Base-by-base conservation (phyloP, 2,888 invertebrate species). In the Epinotia nisella region DNA sequence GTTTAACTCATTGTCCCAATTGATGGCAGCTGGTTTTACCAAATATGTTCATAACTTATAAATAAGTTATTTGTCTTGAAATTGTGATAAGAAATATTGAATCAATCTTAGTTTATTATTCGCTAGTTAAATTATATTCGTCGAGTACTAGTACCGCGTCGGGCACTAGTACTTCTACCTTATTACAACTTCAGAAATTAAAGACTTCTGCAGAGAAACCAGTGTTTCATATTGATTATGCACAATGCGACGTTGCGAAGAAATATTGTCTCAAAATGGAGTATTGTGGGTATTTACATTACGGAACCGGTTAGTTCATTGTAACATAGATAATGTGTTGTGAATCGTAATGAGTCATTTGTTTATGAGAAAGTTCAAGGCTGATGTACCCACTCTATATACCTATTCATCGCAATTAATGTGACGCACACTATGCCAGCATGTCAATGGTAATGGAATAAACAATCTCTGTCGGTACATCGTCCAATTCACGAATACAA, bases 321-420 rank as follows among this genome's bases (percentile, higher is more conserved):
- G 67, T 61, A 35, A 35, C 35, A 62, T 68, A 71, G 65, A 65
- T 53, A 51, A 41, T 53, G 64, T 56, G 29, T 24, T 53, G 64
- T 56, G 17, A n/a, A 29, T 19, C 58, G 29, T 58, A 59, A 39
- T 64, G 73, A 56, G 24, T 73, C 73, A 73, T 68, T 58, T 73
- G 58, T 69, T 69, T 73, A 69, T 69, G 58, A 62, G 56, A 68
- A 69, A 73, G 73, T 69, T 73, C 73, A 73, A 73, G 73, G 73
- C 45, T 67, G 29, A 1, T 39, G 67, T 41, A 51, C 49, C 24
- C 49, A 59, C 41, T 53, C 51, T 21, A 59, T 53, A 59, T 64
- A 17, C 45, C 10, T 53, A 35, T 56, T 58, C 41, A 41, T 60
- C 24, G 65, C 53, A 58, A 41, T 24, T 59, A 19, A 10, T 13